These are phyloP conservation scores for Podarcis lilfordi DNA, from an alignment of 2,797 vertebrate genomes.

Conservation along the genomic window DNA sequence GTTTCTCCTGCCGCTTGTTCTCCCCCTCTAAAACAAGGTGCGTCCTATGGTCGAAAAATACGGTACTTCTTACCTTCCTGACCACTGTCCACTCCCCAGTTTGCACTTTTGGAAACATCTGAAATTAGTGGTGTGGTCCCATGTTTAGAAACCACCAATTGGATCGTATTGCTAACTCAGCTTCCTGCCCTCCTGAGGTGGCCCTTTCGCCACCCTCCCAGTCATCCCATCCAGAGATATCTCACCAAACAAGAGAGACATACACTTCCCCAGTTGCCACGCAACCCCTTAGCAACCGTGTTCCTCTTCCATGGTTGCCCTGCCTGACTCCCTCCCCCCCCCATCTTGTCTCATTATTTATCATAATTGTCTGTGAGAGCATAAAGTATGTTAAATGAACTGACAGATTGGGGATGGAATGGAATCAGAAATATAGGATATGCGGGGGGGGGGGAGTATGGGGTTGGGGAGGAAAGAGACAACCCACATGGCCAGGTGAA, in stretches of 20 bases:
- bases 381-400: background rate
- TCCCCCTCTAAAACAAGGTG: no score
- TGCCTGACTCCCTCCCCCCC: no score
- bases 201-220: background rate
- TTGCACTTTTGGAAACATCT: no score
- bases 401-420: background rate
- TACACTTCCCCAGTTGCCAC: rapidly evolving
- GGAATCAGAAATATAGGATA: background rate
- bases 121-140: no score
- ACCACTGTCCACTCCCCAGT: no score
- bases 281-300: background rate
- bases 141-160: background rate
- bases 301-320: rapidly evolving
- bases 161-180: background rate
- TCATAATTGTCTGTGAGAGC: background rate
- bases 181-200: no score
- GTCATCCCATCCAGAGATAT: background rate
- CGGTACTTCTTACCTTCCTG: no score
- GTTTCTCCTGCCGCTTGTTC: no score
- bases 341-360: background rate
- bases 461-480: rapidly evolving
- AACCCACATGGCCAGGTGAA: background rate
- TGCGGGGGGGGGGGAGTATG: background rate
- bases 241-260: rapidly evolving
- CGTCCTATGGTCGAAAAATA: no score